Base-by-base conservation (phyloP, 2,888 invertebrate genomes). In the Trimorus sp. region DNA sequence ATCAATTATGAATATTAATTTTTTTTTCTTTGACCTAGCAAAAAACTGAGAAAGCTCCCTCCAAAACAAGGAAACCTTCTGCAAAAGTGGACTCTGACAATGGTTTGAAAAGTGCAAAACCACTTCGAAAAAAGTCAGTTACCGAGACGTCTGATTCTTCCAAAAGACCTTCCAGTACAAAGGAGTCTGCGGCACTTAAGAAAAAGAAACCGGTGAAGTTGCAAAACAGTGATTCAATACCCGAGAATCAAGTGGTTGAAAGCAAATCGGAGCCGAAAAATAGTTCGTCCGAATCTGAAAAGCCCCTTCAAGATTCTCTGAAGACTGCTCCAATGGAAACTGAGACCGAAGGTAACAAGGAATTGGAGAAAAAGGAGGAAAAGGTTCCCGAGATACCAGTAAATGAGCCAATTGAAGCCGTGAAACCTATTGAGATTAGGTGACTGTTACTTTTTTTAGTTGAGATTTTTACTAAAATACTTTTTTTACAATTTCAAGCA, bases 231-330 rank as follows among this genome's bases (percentile, higher is more conserved):
- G 62, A 80, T 40, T 80, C 75, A 1, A 83, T 78, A 40, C 80
- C 78, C 4, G 83, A 83, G 58, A 80, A 78, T 48, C 78, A 83
- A 60, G 59, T 62, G 3, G 66, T 74, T 4, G 79, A 77, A 70
- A 80, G 40, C 38, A 69, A 75, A 42, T 16, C 15, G 14, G 1
- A 65, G 0, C 26, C 26, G 26, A 26, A 26, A 26, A 26, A 3
- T 26, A 79, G 49, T 48, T 49, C 54, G 14, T 56, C 59, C n/a
- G 77, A 82, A 53, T 40, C 9, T 15, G 77, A 73, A 16, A 66
- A 77, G 45, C 2, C 49, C 3, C 62, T 1, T 45, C 11, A 70
- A 26, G 56, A 76, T 53, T 63, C 63, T 0, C 54, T 49, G 12
- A 65, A 75, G 8, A 7, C 37, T 6, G 7, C 9, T n/a, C 42